phyloP scores from a whole-genome alignment of 1,140 invertebrate genomes.

The Leptestheria dahalacensis region DNA sequence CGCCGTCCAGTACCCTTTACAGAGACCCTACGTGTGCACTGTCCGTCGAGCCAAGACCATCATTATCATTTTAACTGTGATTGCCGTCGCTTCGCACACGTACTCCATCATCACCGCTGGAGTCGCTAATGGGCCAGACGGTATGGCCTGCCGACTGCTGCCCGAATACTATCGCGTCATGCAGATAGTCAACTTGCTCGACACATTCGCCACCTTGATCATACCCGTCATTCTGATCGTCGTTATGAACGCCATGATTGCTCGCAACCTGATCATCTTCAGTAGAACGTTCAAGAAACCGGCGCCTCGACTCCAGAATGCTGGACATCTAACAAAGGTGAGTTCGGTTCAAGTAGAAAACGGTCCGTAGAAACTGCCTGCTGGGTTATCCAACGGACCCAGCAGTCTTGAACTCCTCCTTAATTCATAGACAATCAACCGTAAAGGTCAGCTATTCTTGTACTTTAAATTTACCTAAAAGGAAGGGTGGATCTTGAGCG shows the following conservation, averaged over 20 bases:
- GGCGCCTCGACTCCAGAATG: background rate
- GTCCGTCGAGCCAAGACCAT: constrained; percentile 48
- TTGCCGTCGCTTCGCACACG: constrained; percentile 8
- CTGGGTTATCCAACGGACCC: no score
- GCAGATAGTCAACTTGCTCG: constrained; percentile 37
- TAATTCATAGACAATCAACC: no score
- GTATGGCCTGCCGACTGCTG: constrained; percentile 29
- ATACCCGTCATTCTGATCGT: constrained; percentile 37
- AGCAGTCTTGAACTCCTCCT: no score
- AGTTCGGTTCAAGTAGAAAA: no score
- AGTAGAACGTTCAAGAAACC: constrained; percentile 27
- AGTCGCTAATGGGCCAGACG: constrained; percentile 22
- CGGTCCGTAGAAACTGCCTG: no score
- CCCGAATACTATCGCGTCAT: constrained; percentile 32
- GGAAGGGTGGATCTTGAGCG: no score
- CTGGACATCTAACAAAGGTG: background rate
- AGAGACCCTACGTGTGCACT: constrained; percentile 59
- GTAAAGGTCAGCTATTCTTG: no score
- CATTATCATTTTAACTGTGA: constrained; percentile 22
- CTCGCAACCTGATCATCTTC: constrained; percentile 32
- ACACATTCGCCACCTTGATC: constrained; percentile 39
- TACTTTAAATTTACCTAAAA: no score
- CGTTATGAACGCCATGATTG: constrained; percentile 42
- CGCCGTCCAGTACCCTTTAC: constrained; percentile 58
- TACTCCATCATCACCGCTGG: constrained; percentile 25